Evolutionary conservation across 2,888 invertebrate genomes (phyloP).

Genomic region (Perdita meconis): DNA sequence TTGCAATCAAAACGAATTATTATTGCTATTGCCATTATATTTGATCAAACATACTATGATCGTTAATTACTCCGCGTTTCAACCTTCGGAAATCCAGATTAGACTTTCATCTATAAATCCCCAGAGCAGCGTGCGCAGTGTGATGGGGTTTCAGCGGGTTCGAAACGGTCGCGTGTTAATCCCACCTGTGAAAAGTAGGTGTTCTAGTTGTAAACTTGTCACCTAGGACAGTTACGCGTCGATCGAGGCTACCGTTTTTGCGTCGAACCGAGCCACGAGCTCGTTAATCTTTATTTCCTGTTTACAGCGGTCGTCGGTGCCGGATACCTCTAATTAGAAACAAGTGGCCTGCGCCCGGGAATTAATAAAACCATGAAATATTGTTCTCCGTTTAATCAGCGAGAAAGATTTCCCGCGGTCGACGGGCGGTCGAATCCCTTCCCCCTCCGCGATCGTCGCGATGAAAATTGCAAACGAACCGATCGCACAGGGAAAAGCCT

Average conservation of each 20-base stretch:
- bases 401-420: constrained; percentile 8
- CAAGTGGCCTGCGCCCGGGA: background rate
- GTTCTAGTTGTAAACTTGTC: constrained; percentile 33
- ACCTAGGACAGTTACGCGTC: constrained; percentile 9
- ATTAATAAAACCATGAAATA: constrained; percentile 44
- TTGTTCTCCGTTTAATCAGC: constrained; percentile 12
- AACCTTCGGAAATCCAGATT: background rate
- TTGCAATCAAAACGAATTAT: too few relatives aligned
- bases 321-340: constrained; percentile 36
- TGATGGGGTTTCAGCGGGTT: background rate
- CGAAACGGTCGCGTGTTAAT: background rate
- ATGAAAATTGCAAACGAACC: constrained; percentile 1
- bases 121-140: background rate
- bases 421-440: background rate
- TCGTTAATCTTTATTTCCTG: constrained; percentile 49
- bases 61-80: background rate
- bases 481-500: background rate
- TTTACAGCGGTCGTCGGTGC: constrained; percentile 9
- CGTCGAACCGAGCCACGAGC: constrained; percentile 9
- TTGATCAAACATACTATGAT: background rate
- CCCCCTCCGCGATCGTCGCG: background rate
- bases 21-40: too few relatives aligned
- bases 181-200: constrained; percentile 6
- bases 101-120: background rate
- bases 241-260: constrained; percentile 26